phyloP scores from a whole-genome alignment of 1,140 invertebrate species.

The Polyergus mexicanus region DNA sequence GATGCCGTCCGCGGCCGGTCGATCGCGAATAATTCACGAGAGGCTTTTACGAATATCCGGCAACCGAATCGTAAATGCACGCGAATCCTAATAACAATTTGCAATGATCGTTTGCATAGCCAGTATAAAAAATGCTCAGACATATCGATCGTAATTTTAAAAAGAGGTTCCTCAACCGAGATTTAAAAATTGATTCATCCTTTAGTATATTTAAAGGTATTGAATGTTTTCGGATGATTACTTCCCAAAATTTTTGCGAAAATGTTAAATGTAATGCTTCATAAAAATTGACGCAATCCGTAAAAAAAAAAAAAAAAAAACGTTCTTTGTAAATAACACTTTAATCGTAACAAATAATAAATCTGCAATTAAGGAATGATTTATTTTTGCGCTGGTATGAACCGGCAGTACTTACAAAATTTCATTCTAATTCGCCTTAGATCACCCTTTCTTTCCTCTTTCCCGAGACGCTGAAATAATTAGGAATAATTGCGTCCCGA shows the following conservation, averaged over 20 bases:
- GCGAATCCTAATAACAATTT: constrained; percentile 37
- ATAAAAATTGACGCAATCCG: too few species aligned
- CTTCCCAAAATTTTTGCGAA: background rate
- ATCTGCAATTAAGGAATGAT: background rate
- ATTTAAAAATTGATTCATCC: background rate
- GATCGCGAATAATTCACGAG: constrained; percentile 58
- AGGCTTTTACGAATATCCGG: constrained; percentile 62
- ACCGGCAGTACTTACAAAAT: constrained; percentile 53
- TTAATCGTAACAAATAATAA: constrained; percentile 10
- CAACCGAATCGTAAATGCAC: constrained; percentile 30
- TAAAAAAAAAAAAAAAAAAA: background rate
- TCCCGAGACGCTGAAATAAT: constrained; percentile 66
- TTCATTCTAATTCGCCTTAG: constrained; percentile 50
- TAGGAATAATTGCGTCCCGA: constrained; percentile 74
- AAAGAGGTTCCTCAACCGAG: background rate
- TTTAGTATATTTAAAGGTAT: background rate
- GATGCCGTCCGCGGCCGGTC: background rate
- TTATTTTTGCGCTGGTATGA: constrained; percentile 22
- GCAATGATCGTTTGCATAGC: background rate
- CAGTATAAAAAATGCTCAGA: background rate
- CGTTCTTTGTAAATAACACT: constrained; percentile 6
- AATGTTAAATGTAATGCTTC: too few species aligned
- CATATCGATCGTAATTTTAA: background rate
- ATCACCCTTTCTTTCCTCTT: constrained; percentile 39
- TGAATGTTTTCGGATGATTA: background rate